Conservation (phyloP, 2,113 vertebrate genomes). For the Lasiurus cinereus region DNA sequence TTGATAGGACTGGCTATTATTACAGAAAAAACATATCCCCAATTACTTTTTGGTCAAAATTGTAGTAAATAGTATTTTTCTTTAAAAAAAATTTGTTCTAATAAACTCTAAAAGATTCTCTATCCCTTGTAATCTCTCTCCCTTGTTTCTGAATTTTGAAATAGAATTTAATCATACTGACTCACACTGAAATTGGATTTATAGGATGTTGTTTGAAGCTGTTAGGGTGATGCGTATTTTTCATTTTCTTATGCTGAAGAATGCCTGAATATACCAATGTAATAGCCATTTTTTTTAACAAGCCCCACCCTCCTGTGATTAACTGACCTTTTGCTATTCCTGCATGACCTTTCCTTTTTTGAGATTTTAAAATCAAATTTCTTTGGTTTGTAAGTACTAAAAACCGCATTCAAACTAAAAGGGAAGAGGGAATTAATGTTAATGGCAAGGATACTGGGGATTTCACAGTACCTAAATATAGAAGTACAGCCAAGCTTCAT, state of each 20-base stretch:
- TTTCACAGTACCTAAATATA: neutral
- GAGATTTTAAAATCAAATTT: conserved; percentile 38
- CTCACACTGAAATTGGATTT: conserved; percentile 10
- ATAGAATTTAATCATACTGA: conserved; percentile 58
- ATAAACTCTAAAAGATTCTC: conserved; percentile 41
- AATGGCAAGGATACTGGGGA: conserved; percentile 2
- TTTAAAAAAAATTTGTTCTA: neutral
- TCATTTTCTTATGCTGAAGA: conserved; percentile 56
- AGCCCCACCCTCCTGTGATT: neutral
- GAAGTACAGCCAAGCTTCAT: neutral
- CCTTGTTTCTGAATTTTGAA: conserved; percentile 50
- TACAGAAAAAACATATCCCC: neutral
- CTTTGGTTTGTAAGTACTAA: conserved; percentile 51
- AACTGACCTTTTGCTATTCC: conserved; percentile 55
- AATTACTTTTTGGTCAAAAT: neutral
- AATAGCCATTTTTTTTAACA: conserved; percentile 12
- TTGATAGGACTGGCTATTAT: neutral
- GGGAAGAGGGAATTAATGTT: conserved; percentile 32
- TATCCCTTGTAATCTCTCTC: neutral
- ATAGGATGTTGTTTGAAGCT: conserved; percentile 59
- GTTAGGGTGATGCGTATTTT: conserved; percentile 46
- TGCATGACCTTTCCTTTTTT: conserved; percentile 41
- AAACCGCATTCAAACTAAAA: conserved; percentile 37
- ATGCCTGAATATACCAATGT: neutral
- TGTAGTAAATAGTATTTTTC: neutral